These are phyloP conservation scores for Serrognathus titanus DNA, from an alignment of 2,888 invertebrate genomes.

Conservation along the genomic window DNA sequence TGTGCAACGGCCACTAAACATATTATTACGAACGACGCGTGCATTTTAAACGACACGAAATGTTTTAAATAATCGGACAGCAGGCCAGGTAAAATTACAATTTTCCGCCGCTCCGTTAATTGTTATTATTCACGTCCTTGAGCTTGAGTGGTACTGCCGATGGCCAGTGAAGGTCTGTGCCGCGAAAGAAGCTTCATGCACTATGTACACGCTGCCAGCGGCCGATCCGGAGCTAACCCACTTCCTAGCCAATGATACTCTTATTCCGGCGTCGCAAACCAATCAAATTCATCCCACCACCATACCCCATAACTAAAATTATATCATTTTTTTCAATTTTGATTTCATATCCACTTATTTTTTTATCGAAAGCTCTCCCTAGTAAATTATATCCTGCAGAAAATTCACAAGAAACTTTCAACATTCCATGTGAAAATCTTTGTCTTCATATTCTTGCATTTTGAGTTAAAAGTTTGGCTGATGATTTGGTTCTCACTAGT, in stretches of 20 bases:
- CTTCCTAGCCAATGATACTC: conserved; percentile 46
- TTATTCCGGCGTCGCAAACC: conserved; percentile 27
- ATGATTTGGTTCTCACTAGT: too few species aligned
- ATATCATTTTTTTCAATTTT: too few species aligned
- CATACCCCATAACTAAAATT: neutral
- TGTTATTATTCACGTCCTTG: conserved; percentile 35
- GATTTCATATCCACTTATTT: too few species aligned
- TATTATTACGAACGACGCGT: conserved; percentile 32
- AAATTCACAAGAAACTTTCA: too few species aligned
- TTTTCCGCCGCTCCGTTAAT: conserved; percentile 31
- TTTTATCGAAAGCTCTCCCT: too few species aligned
- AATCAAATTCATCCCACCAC: conserved; percentile 8
- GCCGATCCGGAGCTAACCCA: conserved; percentile 45
- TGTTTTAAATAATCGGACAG: conserved; percentile 6
- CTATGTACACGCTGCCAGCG: conserved; percentile 33
- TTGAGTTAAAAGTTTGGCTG: too few species aligned
- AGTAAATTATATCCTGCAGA: too few species aligned
- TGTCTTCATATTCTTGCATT: too few species aligned
- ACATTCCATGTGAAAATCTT: too few species aligned
- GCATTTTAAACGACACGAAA: conserved; percentile 27
- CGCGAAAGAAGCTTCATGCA: conserved; percentile 43
- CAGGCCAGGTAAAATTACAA: conserved; percentile 14
- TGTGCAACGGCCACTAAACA: conserved; percentile 32
- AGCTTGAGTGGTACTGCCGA: conserved; percentile 37
- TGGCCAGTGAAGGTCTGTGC: conserved; percentile 44